Conservation (phyloP, 2,113 vertebrate genomes). For the Calyptommatus sinebrachiatus region DNA sequence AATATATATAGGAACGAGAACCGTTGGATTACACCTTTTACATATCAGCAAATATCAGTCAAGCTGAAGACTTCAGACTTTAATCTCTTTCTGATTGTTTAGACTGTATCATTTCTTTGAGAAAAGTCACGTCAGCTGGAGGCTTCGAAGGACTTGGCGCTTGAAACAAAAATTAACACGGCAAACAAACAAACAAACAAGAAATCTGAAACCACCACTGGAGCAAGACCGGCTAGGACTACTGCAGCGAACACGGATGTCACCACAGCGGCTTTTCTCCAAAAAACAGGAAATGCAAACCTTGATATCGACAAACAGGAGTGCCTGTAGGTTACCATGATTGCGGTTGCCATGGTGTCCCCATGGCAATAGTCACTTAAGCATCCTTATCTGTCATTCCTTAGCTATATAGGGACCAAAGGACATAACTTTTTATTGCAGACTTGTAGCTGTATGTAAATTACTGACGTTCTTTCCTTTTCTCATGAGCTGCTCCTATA, state of each 20-base stretch:
- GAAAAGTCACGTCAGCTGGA: slow-evolving; percentile 78
- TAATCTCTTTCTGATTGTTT: slow-evolving; percentile 76
- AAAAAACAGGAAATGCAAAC: slow-evolving; percentile 72
- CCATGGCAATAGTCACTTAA: slow-evolving; percentile 83
- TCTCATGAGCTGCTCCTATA: slow-evolving; percentile 87
- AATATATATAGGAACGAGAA: slow-evolving; percentile 73
- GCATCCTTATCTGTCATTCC: slow-evolving; percentile 98
- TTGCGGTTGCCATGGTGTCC: slow-evolving; percentile 80
- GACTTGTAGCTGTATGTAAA: slow-evolving; percentile 96
- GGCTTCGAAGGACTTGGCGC: slow-evolving; percentile 70
- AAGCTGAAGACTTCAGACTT: slow-evolving; percentile 84
- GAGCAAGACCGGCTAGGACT: slow-evolving; percentile 72
- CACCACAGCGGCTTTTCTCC: slow-evolving; percentile 73
- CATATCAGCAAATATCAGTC: slow-evolving; percentile 83
- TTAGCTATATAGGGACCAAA: slow-evolving; percentile 99
- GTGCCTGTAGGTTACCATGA: slow-evolving; percentile 92
- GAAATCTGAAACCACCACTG: slow-evolving; percentile 55
- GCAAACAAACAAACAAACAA: slow-evolving; percentile 52
- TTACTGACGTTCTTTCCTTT: slow-evolving; percentile 88
- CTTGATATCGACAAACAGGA: slow-evolving; percentile 75
- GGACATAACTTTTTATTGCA: slow-evolving; percentile 99
- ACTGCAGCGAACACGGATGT: slow-evolving; percentile 75
- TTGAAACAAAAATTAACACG: slow-evolving; percentile 69
- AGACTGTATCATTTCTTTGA: slow-evolving; percentile 83
- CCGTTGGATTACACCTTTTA: slow-evolving; percentile 84